Evolutionary conservation across 2,113 vertebrate genomes (phyloP).

Genomic region (Archocentrus centrarchus): DNA sequence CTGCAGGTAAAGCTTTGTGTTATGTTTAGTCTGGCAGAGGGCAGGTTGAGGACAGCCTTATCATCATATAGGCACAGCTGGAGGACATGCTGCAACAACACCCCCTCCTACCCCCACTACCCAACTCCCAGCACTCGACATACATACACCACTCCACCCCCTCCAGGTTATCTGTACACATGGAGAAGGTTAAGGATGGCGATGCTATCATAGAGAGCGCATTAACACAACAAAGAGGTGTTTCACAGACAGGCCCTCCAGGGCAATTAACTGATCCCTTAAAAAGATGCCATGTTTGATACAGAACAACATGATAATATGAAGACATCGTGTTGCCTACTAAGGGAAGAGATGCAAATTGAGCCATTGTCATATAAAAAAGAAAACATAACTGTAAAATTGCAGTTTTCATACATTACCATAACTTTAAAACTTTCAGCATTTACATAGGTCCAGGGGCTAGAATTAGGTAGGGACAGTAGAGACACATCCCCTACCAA

Average conservation of each 20-base stretch:
- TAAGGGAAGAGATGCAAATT: conserved; percentile 44
- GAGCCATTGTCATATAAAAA: conserved; percentile 6
- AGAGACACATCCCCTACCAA: too few species aligned
- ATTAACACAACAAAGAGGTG: conserved; percentile 75
- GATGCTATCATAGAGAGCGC: conserved; percentile 62
- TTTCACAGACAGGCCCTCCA: conserved; percentile 47
- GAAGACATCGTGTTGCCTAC: neutral
- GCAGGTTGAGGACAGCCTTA: conserved; percentile 67
- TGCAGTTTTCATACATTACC: conserved; percentile 19
- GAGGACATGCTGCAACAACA: conserved; percentile 65
- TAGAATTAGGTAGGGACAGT: too few species aligned
- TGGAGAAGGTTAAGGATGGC: conserved; percentile 63
- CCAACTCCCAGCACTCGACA: conserved; percentile 36
- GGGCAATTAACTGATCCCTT: conserved; percentile 48
- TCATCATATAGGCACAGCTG: conserved; percentile 74
- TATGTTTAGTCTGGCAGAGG: conserved; percentile 56
- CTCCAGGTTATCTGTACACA: conserved; percentile 59
- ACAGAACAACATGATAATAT: conserved; percentile 46
- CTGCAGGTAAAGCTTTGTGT: conserved; percentile 52
- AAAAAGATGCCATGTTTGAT: conserved; percentile 55
- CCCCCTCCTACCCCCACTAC: conserved; percentile 11
- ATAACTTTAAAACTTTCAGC: conserved; percentile 2
- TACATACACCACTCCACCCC: conserved; percentile 50
- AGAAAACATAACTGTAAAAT: conserved; percentile 18
- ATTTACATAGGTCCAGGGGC: neutral